Conservation (phyloP, 2,797 vertebrate genomes). For the Enteromius thamalakanensis region DNA sequence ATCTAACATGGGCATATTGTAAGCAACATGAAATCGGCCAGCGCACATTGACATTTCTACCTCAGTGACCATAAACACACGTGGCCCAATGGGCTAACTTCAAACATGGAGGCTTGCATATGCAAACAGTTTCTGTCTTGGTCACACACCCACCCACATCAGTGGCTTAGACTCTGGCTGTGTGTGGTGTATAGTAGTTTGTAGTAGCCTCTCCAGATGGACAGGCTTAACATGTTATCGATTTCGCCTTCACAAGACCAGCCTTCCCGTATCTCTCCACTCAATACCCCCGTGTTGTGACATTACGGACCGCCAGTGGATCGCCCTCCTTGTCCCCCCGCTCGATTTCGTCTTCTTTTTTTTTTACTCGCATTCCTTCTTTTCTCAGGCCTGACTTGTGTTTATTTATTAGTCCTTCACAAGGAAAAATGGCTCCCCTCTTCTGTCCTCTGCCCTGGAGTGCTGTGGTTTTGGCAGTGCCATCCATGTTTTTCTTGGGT, state of each 20-base stretch:
- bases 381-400: constrained; percentile 62
- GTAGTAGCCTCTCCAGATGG: constrained; percentile 89
- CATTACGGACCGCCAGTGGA: constrained; percentile 87
- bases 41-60: constrained; percentile 54
- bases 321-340: constrained; percentile 68
- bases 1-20: constrained; percentile 59
- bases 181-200: constrained; percentile 66
- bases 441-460: constrained; percentile 35
- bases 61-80: constrained; percentile 41
- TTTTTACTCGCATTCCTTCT: constrained; percentile 76
- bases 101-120: constrained; percentile 40
- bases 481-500: constrained; percentile 64
- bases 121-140: constrained; percentile 8
- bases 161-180: constrained; percentile 14
- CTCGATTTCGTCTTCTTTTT: constrained; percentile 68
- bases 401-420: not conserved
- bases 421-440: not conserved
- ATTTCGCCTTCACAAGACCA: constrained; percentile 88
- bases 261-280: constrained; percentile 88
- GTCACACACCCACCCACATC: not conserved
- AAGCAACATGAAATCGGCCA: constrained; percentile 53
- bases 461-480: constrained; percentile 35
- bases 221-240: constrained; percentile 92
- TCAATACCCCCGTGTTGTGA: constrained; percentile 97
- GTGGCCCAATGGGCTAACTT: constrained; percentile 43